Base-by-base conservation (phyloP, 2,113 vertebrate species). In the Takifugu bimaculatus region DNA sequence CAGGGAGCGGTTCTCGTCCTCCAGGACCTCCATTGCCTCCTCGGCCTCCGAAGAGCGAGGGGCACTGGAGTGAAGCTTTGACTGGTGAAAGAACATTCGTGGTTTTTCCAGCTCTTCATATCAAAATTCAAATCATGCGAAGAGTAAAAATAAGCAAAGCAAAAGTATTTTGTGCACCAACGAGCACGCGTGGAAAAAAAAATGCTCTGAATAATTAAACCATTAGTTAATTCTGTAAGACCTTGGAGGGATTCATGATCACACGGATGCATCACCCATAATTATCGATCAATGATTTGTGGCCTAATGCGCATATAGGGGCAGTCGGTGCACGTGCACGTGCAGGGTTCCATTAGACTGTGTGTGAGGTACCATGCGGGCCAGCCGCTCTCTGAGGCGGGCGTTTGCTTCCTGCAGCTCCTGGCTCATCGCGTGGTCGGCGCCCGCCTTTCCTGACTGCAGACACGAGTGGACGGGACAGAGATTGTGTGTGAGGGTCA, bases 1-100 rank as follows among this genome's bases (percentile, higher is more conserved):
- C 83, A 98, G 87, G 0, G 78, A 74, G 13, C 93, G 79, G 80
- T 92, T 95, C 42, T 90, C 92, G 2, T 91, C 71, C 55, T 92
- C 88, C 85, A 95, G 85, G 64, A 85, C 91, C 15, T 92, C 89
- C 80, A 94, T 75, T 25, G 85, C 88, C 51, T 88, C 83, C 52
- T 88, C 85, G 0, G 52, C 26, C 1, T 75, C 82, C 0, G 75
- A 61, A 60, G 55, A 82, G 7, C 66, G 72, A 0, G 80, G 57
- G 4, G 58, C 9, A 5, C 73, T 85, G 60, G 85, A 87, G 15
- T 88, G 86, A 57, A 88, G 77, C 25, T 67, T 77, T 0, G 84
- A 75, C 87, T 89, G 65, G 11, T 29, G 44, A 25, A 13, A 0
- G 4, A 53, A 59, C n/a, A 60, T 14, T n/a, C 5, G 13, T 14